Base-by-base conservation (phyloP, 2,113 vertebrate species). In the Scomber japonicus region DNA sequence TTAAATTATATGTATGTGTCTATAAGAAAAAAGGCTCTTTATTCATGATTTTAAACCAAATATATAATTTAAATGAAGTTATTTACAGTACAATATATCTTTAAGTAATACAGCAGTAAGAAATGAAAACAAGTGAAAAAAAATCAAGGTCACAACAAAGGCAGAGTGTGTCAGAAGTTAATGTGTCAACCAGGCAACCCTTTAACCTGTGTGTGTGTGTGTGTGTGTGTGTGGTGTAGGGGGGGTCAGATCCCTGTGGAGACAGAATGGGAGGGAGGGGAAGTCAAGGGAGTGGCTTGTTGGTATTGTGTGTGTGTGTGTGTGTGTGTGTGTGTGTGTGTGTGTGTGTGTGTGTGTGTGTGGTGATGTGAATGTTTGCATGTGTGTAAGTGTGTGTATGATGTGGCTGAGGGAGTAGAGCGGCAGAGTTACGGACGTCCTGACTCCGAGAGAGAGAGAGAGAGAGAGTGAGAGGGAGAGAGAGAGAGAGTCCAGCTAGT, bases 251-350 rank as follows among this genome's bases (percentile, higher is more conserved):
- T 91, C 85, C 74, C 80, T 77, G 64, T 86, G 82, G 91, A 91
- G 87, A 89, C 88, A 79, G 86, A 90, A 73, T 66, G 86, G 79
- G 90, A 91, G 86, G 85, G 90, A 89, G 82, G 86, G 84, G 91
- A 90, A 91, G 90, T 88, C 31, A 77, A 80, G 86, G 92, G 90
- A 92, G 93, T 92, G 93, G 89, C 77, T 82, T 92, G 71, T 82
- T 82, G 71, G 88, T 91, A 71, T 60, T 89, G 16, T 80, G 53
- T 65, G 40, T 71, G 51, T 51, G 62, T 60, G 70, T 60, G 53
- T 45, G 71, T 65, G 59, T 64, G 21, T 69, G 64, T 72, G 68
- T 45, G 45, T 82, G 35, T 0, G 81, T 85, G 81, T 75, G 76
- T 83, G 71, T 65, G 59, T 85, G 81, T 75, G 76, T 83, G 71